Evolutionary conservation across 1,140 invertebrate genomes (phyloP).

Genomic region (Ptiloglossa arizonensis): DNA sequence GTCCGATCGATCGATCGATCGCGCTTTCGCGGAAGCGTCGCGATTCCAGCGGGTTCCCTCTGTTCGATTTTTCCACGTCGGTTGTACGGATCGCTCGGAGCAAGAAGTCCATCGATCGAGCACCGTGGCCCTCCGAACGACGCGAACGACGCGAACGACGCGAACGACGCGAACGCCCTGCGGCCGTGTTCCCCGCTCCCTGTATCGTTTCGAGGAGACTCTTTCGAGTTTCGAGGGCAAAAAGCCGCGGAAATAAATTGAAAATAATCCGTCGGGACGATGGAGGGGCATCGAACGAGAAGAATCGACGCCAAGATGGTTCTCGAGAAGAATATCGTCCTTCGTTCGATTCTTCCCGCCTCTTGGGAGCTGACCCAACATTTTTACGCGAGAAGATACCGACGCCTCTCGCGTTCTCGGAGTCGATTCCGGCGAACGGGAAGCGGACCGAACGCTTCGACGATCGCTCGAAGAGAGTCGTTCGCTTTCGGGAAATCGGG

Average conservation of each 20-base stretch:
- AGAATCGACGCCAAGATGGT: slow-evolving; percentile 53
- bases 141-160: no score
- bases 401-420: slow-evolving; percentile 64
- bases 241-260: slow-evolving; percentile 58
- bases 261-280: slow-evolving; percentile 54
- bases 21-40: slow-evolving; percentile 23
- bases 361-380: slow-evolving; percentile 72
- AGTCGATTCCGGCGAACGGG: not conserved
- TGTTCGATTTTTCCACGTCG: slow-evolving; percentile 38
- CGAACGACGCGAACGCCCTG: slow-evolving; percentile 29
- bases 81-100: slow-evolving; percentile 40
- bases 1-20: slow-evolving; percentile 66
- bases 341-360: slow-evolving; percentile 17
- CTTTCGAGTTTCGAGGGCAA: not conserved
- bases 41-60: slow-evolving; percentile 27
- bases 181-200: slow-evolving; percentile 1
- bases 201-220: slow-evolving; percentile 27
- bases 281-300: slow-evolving; percentile 46
- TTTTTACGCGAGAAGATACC: slow-evolving; percentile 71
- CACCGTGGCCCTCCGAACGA: slow-evolving; percentile 9
- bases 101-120: slow-evolving; percentile 63
- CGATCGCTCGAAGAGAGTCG: slow-evolving; percentile 8
- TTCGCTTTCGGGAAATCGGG: not conserved
- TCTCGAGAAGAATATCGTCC: slow-evolving; percentile 40
- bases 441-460: not conserved